phyloP scores from a whole-genome alignment of 2,888 invertebrate genomes.

The Seira sanloemensis region DNA sequence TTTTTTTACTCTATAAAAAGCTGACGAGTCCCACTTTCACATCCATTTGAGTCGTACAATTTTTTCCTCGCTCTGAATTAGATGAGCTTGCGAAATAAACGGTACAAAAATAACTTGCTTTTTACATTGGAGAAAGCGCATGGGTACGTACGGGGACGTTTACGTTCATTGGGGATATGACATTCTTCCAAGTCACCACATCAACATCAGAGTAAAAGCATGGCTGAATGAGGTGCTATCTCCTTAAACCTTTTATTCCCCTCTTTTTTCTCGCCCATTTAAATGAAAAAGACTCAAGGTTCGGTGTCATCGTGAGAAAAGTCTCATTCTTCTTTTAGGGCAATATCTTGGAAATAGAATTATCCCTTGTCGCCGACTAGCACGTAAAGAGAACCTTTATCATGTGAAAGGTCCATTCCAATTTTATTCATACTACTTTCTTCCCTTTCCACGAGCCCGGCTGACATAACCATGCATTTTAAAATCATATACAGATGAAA shows the following conservation, averaged over 20 bases:
- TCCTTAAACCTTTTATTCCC: conserved; percentile 11
- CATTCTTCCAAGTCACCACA: not conserved
- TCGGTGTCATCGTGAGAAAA: conserved; percentile 31
- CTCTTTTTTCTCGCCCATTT: not conserved
- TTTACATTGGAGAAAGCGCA: not conserved
- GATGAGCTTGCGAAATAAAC: conserved; percentile 57
- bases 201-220: not conserved
- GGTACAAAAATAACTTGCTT: conserved; percentile 50
- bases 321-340: conserved; percentile 11
- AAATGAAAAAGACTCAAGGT: conserved; percentile 18
- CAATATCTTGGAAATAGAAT: conserved; percentile 23
- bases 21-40: conserved; percentile 33
- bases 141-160: not conserved
- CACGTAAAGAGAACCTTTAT: conserved; percentile 9
- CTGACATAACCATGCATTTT: conserved; percentile 14
- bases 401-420: conserved; percentile 7
- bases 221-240: not conserved
- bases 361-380: conserved; percentile 1
- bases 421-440: conserved; percentile 9
- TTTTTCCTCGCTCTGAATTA: conserved; percentile 43
- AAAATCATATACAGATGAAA: conserved; percentile 1
- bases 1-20: not conserved
- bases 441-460: not conserved
- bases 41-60: conserved; percentile 21
- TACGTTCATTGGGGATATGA: no score